Evolutionary conservation across 2,113 vertebrate genomes (phyloP).

Genomic region (Empidonax traillii): DNA sequence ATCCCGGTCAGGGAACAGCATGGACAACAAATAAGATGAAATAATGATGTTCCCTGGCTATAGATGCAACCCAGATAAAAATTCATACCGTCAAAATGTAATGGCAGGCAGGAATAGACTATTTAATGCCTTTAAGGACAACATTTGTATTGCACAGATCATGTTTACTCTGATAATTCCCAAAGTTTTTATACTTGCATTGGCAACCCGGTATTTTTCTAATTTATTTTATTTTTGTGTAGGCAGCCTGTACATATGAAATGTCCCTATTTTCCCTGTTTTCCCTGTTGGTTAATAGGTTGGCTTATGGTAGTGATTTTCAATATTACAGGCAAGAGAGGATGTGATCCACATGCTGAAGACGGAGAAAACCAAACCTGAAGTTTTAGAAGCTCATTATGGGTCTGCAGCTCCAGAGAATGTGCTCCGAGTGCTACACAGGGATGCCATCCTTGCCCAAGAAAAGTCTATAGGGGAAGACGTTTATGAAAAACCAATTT

Average conservation of each 20-base stretch:
- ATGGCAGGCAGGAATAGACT: neutral
- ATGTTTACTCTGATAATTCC: neutral
- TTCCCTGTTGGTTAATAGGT: neutral
- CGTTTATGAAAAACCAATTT: slow-evolving; percentile 92
- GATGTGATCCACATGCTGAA: slow-evolving; percentile 93
- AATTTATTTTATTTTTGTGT: neutral
- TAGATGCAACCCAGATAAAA: neutral
- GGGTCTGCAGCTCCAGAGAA: slow-evolving; percentile 82
- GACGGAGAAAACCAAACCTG: slow-evolving; percentile 83
- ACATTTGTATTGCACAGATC: neutral
- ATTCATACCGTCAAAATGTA: neutral
- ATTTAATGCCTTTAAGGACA: neutral
- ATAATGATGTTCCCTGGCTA: neutral
- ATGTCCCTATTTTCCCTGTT: neutral
- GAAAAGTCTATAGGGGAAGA: slow-evolving; percentile 77
- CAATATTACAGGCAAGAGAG: slow-evolving; percentile 86
- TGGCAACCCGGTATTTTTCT: neutral
- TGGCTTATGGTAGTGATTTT: slow-evolving; percentile 44
- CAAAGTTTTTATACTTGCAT: neutral
- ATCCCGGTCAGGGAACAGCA: neutral
- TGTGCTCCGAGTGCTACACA: slow-evolving; percentile 87
- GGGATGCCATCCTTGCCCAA: slow-evolving; percentile 81
- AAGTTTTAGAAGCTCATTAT: slow-evolving; percentile 90
- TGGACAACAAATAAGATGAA: neutral
- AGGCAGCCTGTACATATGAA: neutral